Percentiles rank a stretch among this genome's conserved stretches.
Conservation (phyloP, 2,888 invertebrate genomes). For the Erebia aethiops region DNA sequence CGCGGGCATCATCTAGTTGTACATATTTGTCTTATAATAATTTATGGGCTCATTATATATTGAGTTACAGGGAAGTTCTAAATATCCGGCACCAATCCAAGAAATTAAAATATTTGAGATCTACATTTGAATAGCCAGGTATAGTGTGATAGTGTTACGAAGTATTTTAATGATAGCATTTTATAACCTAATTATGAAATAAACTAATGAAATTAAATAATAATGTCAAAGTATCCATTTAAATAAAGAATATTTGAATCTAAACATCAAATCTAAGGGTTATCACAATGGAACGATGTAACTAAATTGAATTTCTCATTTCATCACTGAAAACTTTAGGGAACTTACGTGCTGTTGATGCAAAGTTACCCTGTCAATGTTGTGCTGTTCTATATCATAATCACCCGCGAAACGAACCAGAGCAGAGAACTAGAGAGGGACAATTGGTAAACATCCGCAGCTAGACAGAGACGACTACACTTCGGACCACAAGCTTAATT, state of each 20-base stretch:
- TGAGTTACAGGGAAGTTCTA: background rate
- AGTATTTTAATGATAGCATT: no score
- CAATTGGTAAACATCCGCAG: slow-evolving; percentile 61
- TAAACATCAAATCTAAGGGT: background rate
- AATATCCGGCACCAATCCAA: background rate
- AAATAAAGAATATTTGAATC: background rate
- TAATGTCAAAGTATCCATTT: background rate
- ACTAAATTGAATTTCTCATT: background rate
- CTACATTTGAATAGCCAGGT: no score
- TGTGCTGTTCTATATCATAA: slow-evolving; percentile 49
- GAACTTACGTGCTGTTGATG: slow-evolving; percentile 71
- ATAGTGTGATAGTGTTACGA: no score
- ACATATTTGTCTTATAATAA: background rate
- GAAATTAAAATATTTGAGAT: no score
- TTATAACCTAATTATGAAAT: no score
- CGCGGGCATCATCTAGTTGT: no score
- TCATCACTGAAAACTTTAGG: slow-evolving; percentile 34
- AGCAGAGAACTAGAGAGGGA: slow-evolving; percentile 46
- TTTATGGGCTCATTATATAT: background rate
- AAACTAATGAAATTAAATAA: background rate
- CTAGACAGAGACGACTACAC: slow-evolving; percentile 60
- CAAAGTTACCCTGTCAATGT: slow-evolving; percentile 62
- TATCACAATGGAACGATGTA: background rate
- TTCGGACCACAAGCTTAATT: slow-evolving; percentile 48
- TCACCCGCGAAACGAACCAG: slow-evolving; percentile 62